Percentiles rank a stretch among this genome's conserved stretches.
These are phyloP conservation scores for Trachurus trachurus DNA, from an alignment of 2,797 vertebrate genomes.

Conservation along the genomic window DNA sequence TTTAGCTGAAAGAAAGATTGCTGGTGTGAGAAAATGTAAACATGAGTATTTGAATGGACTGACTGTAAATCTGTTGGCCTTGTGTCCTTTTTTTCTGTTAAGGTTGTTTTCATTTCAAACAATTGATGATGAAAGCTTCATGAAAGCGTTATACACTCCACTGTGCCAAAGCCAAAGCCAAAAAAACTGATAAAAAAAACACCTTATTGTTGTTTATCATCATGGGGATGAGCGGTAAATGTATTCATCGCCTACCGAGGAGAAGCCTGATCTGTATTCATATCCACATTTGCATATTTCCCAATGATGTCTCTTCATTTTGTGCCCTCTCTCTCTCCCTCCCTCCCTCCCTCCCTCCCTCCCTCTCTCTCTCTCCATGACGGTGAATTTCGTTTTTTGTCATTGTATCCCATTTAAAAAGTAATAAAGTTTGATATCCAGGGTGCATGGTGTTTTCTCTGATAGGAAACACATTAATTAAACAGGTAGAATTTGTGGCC, in stretches of 20 bases:
- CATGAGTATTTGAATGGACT: conserved; percentile 25
- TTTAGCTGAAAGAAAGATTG: neutral
- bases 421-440: conserved; percentile 55
- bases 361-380: neutral
- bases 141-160: conserved; percentile 31
- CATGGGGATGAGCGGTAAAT: conserved; percentile 81
- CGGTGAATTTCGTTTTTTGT: conserved; percentile 38
- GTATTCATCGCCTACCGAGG: conserved; percentile 75
- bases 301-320: conserved; percentile 74
- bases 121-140: conserved; percentile 56
- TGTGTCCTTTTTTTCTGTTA: conserved; percentile 1
- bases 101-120: conserved; percentile 61
- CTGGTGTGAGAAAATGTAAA: conserved; percentile 27
- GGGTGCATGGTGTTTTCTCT: conserved; percentile 35
- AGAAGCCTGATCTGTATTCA: conserved; percentile 79
- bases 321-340: conserved; percentile 34
- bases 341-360: neutral
- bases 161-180: conserved; percentile 19
- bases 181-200: conserved; percentile 23
- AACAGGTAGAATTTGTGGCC: conserved; percentile 41
- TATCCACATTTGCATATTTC: conserved; percentile 79
- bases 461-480: conserved; percentile 56
- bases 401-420: conserved; percentile 47
- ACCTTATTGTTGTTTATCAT: conserved; percentile 72
- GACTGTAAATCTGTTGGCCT: conserved; percentile 40